phyloP scores from a whole-genome alignment of 2,113 vertebrate species.

The Spheniscus mendiculus region DNA sequence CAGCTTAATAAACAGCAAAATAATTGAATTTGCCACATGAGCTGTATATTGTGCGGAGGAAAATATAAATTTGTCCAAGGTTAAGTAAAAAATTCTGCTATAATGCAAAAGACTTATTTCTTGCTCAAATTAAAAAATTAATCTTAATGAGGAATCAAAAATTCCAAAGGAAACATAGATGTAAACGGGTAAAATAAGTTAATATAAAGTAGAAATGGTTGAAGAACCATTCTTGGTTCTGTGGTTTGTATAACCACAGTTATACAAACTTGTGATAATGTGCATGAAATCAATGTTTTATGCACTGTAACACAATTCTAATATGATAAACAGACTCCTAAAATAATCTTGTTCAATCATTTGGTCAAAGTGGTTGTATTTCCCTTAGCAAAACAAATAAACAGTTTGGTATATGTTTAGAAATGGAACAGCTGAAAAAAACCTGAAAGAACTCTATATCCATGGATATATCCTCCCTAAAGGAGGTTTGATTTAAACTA shows the following conservation, averaged over 20 bases:
- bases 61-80: background rate
- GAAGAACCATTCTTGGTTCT: too few relatives aligned
- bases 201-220: background rate
- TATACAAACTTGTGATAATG: background rate
- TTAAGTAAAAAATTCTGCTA: background rate
- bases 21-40: conserved; percentile 12
- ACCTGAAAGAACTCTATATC: background rate
- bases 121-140: conserved; percentile 37
- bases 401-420: background rate
- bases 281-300: background rate
- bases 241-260: too few relatives aligned
- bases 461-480: background rate
- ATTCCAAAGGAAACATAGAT: background rate
- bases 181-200: background rate
- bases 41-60: background rate
- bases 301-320: background rate
- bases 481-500: background rate
- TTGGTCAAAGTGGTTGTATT: background rate
- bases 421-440: background rate
- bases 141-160: conserved; percentile 20
- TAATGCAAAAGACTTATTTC: background rate
- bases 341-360: background rate
- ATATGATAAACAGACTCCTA: background rate
- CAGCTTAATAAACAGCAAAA: background rate
- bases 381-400: background rate